These are phyloP conservation scores for Apodemus speciosus DNA, from an alignment of 2,113 vertebrate species.

Conservation along the genomic window DNA sequence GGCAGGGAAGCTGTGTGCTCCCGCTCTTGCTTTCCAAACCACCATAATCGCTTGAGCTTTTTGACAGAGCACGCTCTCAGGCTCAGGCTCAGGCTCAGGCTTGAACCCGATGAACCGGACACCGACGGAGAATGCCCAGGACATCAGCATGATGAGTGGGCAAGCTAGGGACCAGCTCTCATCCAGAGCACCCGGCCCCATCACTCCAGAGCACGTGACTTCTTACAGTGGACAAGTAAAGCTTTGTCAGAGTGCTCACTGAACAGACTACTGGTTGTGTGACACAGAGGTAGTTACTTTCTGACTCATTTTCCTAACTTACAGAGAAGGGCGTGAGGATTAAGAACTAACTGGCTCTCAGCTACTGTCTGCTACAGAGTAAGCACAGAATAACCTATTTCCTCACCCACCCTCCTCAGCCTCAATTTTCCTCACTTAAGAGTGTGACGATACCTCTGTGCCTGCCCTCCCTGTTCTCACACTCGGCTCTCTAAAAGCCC, in stretches of 20 bases:
- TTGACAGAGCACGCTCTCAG: slow-evolving; percentile 4
- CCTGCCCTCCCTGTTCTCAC: neutral
- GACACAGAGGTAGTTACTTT: slow-evolving; percentile 66
- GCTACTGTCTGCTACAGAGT: neutral
- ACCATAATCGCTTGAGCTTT: neutral
- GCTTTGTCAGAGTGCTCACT: slow-evolving; percentile 59
- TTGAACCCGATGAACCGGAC: neutral
- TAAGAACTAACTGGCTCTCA: neutral
- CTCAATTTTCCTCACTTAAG: neutral
- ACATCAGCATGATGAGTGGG: neutral
- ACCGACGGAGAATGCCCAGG: neutral
- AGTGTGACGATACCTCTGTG: neutral
- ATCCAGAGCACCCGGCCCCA: neutral
- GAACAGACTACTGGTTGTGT: slow-evolving; percentile 61
- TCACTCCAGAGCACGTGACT: neutral
- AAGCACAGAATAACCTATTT: neutral
- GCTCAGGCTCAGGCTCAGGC: neutral
- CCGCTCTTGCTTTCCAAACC: neutral
- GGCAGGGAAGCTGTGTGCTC: neutral
- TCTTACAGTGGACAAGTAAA: neutral
- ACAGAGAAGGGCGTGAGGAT: slow-evolving; percentile 1
- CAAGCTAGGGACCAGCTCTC: neutral
- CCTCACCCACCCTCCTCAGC: neutral
- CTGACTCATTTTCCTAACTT: slow-evolving; percentile 74
- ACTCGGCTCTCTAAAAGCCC: neutral